These are phyloP conservation scores for Sciurus carolinensis DNA, from an alignment of 2,797 vertebrate genomes.

Conservation along the genomic window DNA sequence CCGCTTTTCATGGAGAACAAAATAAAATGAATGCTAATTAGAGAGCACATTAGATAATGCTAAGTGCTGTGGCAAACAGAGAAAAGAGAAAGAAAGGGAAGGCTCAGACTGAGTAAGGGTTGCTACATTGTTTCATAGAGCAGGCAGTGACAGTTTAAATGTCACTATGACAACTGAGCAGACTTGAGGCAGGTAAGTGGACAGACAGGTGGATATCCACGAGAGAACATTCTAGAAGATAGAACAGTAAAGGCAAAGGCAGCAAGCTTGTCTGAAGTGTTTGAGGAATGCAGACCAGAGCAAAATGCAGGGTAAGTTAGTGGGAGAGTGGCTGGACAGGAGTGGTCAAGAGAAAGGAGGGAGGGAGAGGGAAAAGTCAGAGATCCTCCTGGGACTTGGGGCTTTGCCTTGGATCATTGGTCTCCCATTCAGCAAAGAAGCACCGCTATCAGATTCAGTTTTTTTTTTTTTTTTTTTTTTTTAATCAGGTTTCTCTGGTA, in stretches of 20 bases:
- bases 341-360: no score
- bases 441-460: rapidly evolving
- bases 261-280: neutral
- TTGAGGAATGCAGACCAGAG: neutral
- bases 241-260: neutral
- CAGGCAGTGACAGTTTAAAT: neutral
- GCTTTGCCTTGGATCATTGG: neutral
- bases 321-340: neutral
- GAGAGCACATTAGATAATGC: neutral
- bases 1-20: neutral
- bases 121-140: neutral
- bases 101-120: rapidly evolving
- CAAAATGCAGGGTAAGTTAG: no score
- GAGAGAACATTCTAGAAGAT: neutral
- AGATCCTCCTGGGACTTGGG: neutral
- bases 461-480: neutral
- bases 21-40: neutral
- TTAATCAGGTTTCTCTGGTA: neutral
- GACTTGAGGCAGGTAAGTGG: neutral
- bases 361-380: no score
- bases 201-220: no score
- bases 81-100: neutral
- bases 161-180: neutral
- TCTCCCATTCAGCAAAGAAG: neutral
- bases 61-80: neutral